Conservation (phyloP, 2,113 vertebrate genomes). For the Pelodiscus sinensis region DNA sequence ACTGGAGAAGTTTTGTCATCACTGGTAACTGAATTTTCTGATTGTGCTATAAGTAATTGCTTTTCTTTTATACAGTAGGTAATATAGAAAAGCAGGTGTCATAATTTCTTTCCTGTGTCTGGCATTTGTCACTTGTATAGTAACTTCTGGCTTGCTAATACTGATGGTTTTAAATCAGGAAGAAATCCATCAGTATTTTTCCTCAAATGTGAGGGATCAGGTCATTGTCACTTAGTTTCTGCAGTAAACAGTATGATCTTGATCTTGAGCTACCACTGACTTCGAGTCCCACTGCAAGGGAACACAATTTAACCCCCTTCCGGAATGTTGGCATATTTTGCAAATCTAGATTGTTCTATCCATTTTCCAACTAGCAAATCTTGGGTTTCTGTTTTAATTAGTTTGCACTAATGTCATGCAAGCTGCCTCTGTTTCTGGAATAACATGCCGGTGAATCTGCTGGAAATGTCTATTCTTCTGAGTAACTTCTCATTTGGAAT, state of each 20-base stretch:
- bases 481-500: slow-evolving; percentile 11
- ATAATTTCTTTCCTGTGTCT: slow-evolving; percentile 21
- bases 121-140: slow-evolving; percentile 7
- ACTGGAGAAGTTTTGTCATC: slow-evolving; percentile 2
- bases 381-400: not conserved
- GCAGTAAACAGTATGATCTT: not conserved
- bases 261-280: not conserved
- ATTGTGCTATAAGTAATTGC: slow-evolving; percentile 50
- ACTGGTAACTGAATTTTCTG: slow-evolving; percentile 49
- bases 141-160: slow-evolving; percentile 47
- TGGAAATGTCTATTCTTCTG: slow-evolving; percentile 24
- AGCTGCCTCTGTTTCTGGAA: slow-evolving; percentile 16
- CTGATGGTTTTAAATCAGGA: slow-evolving; percentile 56
- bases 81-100: slow-evolving; percentile 61
- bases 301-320: not conserved
- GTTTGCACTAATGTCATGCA: not conserved
- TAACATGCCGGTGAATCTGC: not conserved
- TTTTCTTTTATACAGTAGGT: slow-evolving; percentile 66
- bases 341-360: not conserved
- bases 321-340: not conserved
- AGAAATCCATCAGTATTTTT: slow-evolving; percentile 15
- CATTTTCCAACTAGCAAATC: not conserved
- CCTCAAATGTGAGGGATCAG: not conserved
- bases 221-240: not conserved
- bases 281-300: not conserved